Evolutionary conservation across 2,113 vertebrate genomes (phyloP).

Genomic region (Enhydra lutris): DNA sequence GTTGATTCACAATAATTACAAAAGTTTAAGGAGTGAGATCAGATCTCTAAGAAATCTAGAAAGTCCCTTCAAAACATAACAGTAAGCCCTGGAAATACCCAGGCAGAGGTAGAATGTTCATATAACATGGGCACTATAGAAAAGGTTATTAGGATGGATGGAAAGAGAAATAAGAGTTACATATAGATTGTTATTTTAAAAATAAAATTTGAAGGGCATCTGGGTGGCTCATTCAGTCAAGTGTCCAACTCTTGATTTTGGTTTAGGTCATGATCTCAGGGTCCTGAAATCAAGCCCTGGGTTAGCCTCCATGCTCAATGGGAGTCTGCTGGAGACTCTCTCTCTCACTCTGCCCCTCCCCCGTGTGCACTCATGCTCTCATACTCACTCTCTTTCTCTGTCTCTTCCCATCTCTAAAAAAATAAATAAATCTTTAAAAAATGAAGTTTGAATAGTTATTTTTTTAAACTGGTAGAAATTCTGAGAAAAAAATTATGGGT

Average conservation of each 20-base stretch:
- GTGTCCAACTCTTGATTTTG: not conserved
- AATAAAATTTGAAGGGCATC: not conserved
- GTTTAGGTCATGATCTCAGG: not conserved
- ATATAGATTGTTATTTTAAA: not conserved
- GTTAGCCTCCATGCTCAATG: not conserved
- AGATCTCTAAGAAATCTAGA: not conserved
- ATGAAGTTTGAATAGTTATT: not conserved
- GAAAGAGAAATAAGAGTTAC: not conserved
- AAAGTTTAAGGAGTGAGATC: not conserved
- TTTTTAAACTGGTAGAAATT: not conserved
- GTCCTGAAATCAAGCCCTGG: not conserved
- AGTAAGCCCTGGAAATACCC: not conserved
- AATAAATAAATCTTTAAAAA: not conserved
- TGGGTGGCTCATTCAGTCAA: not conserved
- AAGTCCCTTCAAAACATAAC: not conserved
- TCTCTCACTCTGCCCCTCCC: not conserved
- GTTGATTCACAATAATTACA: not conserved
- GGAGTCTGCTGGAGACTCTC: not conserved
- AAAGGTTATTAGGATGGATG: not conserved
- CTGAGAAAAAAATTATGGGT: not conserved
- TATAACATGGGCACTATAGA: not conserved
- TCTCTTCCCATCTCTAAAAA: not conserved
- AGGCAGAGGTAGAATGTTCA: not conserved
- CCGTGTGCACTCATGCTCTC: not conserved
- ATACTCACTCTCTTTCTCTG: not conserved